Evolutionary conservation across 2,888 invertebrate genomes (phyloP).

Genomic region (Auanema freiburgensis): DNA sequence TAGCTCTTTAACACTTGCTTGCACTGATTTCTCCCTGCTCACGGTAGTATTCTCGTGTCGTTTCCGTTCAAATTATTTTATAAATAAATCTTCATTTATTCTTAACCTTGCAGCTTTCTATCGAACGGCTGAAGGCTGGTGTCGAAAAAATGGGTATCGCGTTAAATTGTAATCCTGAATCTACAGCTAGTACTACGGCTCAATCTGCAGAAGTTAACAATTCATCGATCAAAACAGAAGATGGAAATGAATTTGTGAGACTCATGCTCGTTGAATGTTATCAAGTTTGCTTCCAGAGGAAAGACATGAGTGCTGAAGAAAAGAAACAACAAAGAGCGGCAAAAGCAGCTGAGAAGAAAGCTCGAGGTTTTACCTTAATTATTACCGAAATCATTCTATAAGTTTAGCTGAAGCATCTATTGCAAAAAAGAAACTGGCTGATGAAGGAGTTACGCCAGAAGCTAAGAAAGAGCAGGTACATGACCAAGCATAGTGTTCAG

Average conservation of each 20-base stretch:
- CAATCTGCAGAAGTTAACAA: no score
- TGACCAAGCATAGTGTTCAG: no score
- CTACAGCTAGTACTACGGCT: no score
- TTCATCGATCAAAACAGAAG: no score
- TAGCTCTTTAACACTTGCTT: neutral
- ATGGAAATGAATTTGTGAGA: neutral
- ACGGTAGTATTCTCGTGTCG: constrained; percentile 1
- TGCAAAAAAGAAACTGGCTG: constrained; percentile 22
- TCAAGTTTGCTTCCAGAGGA: constrained; percentile 10
- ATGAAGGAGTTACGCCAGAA: constrained; percentile 5
- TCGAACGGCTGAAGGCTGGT: constrained; percentile 29
- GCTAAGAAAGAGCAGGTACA: constrained; percentile 12
- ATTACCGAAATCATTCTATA: neutral
- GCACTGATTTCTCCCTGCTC: constrained; percentile 5
- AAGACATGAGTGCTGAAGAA: constrained; percentile 37
- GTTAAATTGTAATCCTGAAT: constrained; percentile 19
- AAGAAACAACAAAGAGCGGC: constrained; percentile 37
- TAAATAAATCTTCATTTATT: neutral
- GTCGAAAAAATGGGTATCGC: constrained; percentile 29
- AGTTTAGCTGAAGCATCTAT: constrained; percentile 34
- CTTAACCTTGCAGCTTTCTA: constrained; percentile 23
- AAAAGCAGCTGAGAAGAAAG: constrained; percentile 46
- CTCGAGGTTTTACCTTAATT: constrained; percentile 23
- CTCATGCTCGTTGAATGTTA: neutral
- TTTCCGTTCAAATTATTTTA: no score